Evolutionary conservation across 2,888 invertebrate genomes (phyloP).

Genomic region (Fragum sueziense): DNA sequence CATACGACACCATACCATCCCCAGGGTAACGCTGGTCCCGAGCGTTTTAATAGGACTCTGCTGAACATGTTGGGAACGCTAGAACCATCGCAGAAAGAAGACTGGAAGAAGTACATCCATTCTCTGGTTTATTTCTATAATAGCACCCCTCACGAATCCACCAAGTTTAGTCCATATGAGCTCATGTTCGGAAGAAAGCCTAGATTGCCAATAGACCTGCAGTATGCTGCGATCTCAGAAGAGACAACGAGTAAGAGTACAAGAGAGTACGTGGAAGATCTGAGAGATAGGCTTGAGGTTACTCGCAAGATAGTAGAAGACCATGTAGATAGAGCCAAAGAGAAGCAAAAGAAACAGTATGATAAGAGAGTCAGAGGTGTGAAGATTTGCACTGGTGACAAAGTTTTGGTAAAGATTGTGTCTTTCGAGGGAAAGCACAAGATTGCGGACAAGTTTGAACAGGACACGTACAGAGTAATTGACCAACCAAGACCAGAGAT

Average conservation of each 20-base stretch:
- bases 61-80: not conserved
- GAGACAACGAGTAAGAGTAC: not conserved
- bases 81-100: not conserved
- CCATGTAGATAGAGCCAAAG: not conserved
- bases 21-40: not conserved
- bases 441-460: not conserved
- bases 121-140: not conserved
- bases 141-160: not conserved
- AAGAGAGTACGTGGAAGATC: not conserved
- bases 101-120: slow-evolving; percentile 1
- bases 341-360: not conserved
- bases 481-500: not conserved
- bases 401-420: not conserved
- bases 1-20: not conserved
- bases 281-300: not conserved
- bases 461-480: not conserved
- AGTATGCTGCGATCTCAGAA: no score
- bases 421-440: not conserved
- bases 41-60: not conserved
- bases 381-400: not conserved
- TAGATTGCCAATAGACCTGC: not conserved
- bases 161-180: not conserved
- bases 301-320: not conserved
- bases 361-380: not conserved
- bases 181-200: not conserved